Base-by-base conservation (phyloP, 2,113 vertebrate genomes). In the Macrotis lagotis region DNA sequence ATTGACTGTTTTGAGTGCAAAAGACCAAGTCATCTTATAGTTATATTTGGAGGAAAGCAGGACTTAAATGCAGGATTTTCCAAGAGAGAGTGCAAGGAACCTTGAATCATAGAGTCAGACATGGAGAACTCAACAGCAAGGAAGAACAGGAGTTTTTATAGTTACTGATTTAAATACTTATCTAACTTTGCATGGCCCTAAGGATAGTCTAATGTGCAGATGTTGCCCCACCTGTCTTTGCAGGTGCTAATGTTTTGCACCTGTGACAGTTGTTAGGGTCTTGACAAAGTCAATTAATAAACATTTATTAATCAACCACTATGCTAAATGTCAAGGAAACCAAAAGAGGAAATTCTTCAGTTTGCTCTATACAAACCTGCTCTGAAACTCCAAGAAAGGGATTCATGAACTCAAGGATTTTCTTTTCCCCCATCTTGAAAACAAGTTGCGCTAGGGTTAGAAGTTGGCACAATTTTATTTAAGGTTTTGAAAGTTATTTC, bases 401-500 rank as follows among this genome's bases (percentile, higher is more conserved):
- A 55, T 28, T 28, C 53, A 55, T 10, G 53, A 8, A n/a, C 19
- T n/a, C 5, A 74, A n/a, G 59, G 14, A 44, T n/a, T 83, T 74
- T 52, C 4, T 24, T 16, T n/a, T 24, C 66, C 14, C n/a, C 5
- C 5, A 83, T 44, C 6, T 90, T 59, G 51, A 91, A 98, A 95
- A 31, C 53, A 92, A 95, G 94, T 25, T 53, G 66, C 55, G 66
- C 55, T 37, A 83, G 2, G 26, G 22, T 2, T 97, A 90, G 89
- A 96, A 96, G 74, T 28, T 97, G 97, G 94, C 28, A 0, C 50
- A 16, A 91, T 91, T 94, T 94, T 94, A 93, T 93, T 97, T 52
- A 93, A 95, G 95, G 92, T 95, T 98, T 97, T 96, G 91, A 97
- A 44, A 19, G 94, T 92, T 92, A 52, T 88, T 98, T 95, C 97